Percentiles rank a stretch among this genome's conserved stretches.
phyloP scores from a whole-genome alignment of 2,888 invertebrate genomes.

The Epinotia brunnichana region DNA sequence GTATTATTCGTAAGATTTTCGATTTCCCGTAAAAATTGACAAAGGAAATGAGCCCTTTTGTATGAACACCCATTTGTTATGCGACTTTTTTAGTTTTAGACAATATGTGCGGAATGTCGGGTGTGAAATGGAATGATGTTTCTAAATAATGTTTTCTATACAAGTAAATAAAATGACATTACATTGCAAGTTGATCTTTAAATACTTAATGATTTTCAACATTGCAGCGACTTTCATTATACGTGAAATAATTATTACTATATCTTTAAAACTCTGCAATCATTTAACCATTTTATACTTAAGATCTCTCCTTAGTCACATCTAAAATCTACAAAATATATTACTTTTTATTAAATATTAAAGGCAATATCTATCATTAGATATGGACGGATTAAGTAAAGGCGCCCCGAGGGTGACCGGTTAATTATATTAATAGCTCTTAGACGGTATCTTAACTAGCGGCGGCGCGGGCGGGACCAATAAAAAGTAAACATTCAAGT shows the following conservation, averaged over 20 bases:
- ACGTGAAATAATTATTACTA: slow-evolving; percentile 64
- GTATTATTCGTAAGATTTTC: background rate
- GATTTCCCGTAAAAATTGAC: background rate
- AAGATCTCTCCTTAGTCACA: slow-evolving; percentile 73
- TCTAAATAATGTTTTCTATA: background rate
- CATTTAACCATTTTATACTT: slow-evolving; percentile 75
- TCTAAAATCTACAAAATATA: slow-evolving; percentile 82
- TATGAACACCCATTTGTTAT: background rate
- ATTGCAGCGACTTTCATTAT: slow-evolving; percentile 22
- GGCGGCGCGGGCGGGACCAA: slow-evolving; percentile 70
- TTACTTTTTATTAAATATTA: slow-evolving; percentile 84
- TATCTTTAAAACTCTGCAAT: slow-evolving; percentile 73
- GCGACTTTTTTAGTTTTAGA: background rate
- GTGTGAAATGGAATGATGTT: slow-evolving; percentile 29
- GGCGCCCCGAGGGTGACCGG: slow-evolving; percentile 82
- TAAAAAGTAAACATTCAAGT: slow-evolving; percentile 64
- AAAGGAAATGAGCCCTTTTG: background rate
- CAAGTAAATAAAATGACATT: slow-evolving; percentile 4
- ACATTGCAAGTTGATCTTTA: slow-evolving; percentile 14
- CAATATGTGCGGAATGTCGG: background rate
- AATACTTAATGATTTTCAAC: slow-evolving; percentile 11
- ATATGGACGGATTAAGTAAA: slow-evolving; percentile 83
- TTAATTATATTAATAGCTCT: slow-evolving; percentile 80
- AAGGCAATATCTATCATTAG: slow-evolving; percentile 83
- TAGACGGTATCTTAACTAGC: slow-evolving; percentile 65